Conservation (phyloP, 2,888 invertebrate species). For the Luffia ferchaultella region DNA sequence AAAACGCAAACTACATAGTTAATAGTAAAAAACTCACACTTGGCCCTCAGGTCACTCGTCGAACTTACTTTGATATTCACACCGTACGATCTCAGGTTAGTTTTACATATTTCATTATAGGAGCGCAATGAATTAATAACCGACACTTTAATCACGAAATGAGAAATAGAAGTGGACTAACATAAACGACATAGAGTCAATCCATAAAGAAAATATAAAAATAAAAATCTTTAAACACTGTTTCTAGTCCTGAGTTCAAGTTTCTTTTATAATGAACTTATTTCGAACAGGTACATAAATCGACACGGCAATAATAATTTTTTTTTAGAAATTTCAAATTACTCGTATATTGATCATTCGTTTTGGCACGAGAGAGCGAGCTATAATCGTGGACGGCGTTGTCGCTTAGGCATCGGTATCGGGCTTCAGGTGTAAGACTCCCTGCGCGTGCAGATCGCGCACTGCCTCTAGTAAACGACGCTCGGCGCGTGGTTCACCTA, state of each 20-base stretch:
- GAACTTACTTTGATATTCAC: not conserved
- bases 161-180: too few species aligned
- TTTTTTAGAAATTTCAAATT: not conserved
- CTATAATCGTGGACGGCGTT: not conserved
- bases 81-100: not conserved
- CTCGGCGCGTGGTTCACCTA: constrained; percentile 80
- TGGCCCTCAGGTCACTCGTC: constrained; percentile 19
- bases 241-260: too few species aligned
- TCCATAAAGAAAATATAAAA: too few species aligned
- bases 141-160: too few species aligned
- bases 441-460: constrained; percentile 75
- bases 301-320: too few species aligned
- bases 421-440: constrained; percentile 67
- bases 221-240: too few species aligned
- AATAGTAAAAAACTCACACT: too few species aligned
- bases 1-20: too few species aligned
- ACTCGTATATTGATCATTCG: too few species aligned
- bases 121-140: too few species aligned
- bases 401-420: constrained; percentile 27
- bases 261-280: too few species aligned
- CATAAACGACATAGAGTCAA: too few species aligned
- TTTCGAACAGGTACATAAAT: not conserved
- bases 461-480: constrained; percentile 77
- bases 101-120: not conserved
- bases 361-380: constrained; percentile 33